Evolutionary conservation across 1,140 invertebrate species (phyloP).

Genomic region (Olivierus martensii): DNA sequence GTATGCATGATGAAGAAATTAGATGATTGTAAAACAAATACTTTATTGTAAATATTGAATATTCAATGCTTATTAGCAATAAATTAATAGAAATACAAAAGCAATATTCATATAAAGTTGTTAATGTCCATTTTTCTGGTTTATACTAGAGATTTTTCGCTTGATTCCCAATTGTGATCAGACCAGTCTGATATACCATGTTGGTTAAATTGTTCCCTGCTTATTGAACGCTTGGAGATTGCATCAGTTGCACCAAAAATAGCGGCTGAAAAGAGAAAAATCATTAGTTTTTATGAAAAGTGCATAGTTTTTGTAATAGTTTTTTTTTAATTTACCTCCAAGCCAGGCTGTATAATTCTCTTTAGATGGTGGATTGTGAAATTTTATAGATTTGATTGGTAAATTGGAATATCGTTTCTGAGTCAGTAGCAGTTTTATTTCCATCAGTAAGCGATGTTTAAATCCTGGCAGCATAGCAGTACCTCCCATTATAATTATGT

Average conservation of each 20-base stretch:
- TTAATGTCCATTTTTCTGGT: no score
- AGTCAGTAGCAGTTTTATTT: constrained; percentile 51
- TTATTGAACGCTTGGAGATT: constrained; percentile 50
- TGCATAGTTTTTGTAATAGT: no score
- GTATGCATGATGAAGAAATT: no score
- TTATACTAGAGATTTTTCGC: no score
- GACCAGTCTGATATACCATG: constrained; percentile 65
- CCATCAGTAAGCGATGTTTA: constrained; percentile 51
- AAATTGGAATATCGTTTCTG: constrained; percentile 44
- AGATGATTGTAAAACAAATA: no score
- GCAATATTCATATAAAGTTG: no score
- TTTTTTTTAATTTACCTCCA: constrained; percentile 57
- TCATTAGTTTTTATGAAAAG: no score
- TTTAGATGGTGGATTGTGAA: constrained; percentile 60
- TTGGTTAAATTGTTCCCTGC: constrained; percentile 55
- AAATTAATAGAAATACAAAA: no score
- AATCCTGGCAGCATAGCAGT: constrained; percentile 67
- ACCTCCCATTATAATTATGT: constrained; percentile 71
- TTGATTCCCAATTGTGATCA: constrained; percentile 28
- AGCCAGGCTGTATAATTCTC: constrained; percentile 76
- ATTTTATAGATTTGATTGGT: constrained; percentile 51
- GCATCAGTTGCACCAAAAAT: constrained; percentile 71
- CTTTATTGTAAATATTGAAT: no score
- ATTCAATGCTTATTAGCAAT: no score
- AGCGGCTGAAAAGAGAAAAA: constrained; percentile 42